phyloP scores from a whole-genome alignment of 1,140 invertebrate genomes.

The Orchesella cincta region DNA sequence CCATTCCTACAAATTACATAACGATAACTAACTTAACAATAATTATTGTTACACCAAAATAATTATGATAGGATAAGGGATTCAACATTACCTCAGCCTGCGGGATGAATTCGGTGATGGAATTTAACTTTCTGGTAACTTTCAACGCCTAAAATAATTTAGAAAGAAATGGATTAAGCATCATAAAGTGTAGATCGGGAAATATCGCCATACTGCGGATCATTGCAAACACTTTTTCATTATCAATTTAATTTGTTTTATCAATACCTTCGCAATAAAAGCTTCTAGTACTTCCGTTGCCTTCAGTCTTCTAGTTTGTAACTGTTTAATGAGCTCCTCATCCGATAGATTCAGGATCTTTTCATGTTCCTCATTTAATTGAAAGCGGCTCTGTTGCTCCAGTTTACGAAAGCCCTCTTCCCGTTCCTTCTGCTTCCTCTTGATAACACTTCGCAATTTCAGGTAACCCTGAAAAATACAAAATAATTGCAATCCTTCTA shows the following conservation, averaged over 20 bases:
- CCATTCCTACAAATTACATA: constrained; percentile 50
- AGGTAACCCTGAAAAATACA: constrained; percentile 21
- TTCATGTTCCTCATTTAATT: constrained; percentile 36
- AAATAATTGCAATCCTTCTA: background rate
- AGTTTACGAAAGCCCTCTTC: constrained; percentile 41
- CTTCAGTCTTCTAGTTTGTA: constrained; percentile 45
- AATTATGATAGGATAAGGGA: background rate
- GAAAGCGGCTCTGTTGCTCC: constrained; percentile 38
- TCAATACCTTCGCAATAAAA: constrained; percentile 45
- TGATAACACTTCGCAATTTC: constrained; percentile 11
- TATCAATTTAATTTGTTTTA: too few relatives aligned
- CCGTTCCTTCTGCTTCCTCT: constrained; percentile 36
- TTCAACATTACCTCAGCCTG: constrained; percentile 46
- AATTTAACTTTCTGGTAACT: constrained; percentile 37
- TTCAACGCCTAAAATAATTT: constrained; percentile 35
- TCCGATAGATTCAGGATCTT: constrained; percentile 43
- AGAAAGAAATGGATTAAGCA: too few relatives aligned
- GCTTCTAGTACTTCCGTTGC: constrained; percentile 46
- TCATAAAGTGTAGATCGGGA: too few relatives aligned
- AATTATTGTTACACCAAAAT: constrained; percentile 4
- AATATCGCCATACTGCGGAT: too few relatives aligned
- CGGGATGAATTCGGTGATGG: constrained; percentile 47
- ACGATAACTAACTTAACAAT: background rate
- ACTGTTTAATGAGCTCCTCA: constrained; percentile 36
- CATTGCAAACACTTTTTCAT: too few relatives aligned